Conservation (phyloP, 2,888 invertebrate genomes). For the Drosophila fungiperda region DNA sequence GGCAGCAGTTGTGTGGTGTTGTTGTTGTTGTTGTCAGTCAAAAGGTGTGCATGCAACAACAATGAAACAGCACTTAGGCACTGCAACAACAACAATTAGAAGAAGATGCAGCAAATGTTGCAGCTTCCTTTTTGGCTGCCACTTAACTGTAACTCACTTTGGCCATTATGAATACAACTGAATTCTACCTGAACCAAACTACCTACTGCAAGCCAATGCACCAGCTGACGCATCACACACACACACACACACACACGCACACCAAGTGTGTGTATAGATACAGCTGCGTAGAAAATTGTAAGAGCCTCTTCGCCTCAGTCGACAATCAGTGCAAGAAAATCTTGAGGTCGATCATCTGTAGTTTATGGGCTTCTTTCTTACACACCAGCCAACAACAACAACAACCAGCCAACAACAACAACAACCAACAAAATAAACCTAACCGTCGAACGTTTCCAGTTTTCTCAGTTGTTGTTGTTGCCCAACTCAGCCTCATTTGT, state of each 20-base stretch:
- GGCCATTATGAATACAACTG: constrained; percentile 51
- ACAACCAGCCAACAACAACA: not conserved
- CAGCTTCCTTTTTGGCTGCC: constrained; percentile 80
- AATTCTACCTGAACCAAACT: constrained; percentile 70
- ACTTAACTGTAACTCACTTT: constrained; percentile 80
- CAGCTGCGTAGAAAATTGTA: constrained; percentile 44
- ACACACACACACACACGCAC: constrained; percentile 29
- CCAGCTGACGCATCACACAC: constrained; percentile 54
- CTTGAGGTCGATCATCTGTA: constrained; percentile 81
- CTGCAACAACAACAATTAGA: constrained; percentile 38
- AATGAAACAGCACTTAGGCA: constrained; percentile 75
- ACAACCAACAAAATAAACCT: constrained; percentile 21
- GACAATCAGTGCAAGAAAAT: constrained; percentile 73
- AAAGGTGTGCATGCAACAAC: constrained; percentile 72
- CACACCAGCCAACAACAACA: constrained; percentile 30
- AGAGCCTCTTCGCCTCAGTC: constrained; percentile 32
- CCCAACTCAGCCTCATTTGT: constrained; percentile 66
- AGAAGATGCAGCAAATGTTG: constrained; percentile 62
- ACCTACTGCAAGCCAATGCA: constrained; percentile 55
- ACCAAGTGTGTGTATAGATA: constrained; percentile 22
- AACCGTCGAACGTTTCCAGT: constrained; percentile 49
- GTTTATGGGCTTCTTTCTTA: constrained; percentile 76
- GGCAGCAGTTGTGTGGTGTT: constrained; percentile 15
- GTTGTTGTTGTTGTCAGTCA: constrained; percentile 39
- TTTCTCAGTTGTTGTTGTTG: constrained; percentile 46